Conservation (phyloP, 2,797 vertebrate genomes). For the Halcyon badia region DNA sequence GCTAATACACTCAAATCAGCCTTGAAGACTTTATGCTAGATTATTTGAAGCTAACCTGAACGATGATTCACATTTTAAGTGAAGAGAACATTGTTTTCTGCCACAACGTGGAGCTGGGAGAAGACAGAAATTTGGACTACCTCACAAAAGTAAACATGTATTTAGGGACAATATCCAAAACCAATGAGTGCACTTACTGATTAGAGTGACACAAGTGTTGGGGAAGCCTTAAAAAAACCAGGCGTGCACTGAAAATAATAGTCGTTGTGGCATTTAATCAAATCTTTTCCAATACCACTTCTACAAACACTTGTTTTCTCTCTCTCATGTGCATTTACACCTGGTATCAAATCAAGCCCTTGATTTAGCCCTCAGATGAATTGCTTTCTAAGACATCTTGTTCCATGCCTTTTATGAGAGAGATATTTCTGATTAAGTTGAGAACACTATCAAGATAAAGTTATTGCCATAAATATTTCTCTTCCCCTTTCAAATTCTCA, state of each 20-base stretch:
- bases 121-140: background rate
- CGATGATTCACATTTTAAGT: background rate
- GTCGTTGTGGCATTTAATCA: background rate
- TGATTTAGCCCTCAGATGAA: background rate
- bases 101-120: background rate
- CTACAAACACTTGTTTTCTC: background rate
- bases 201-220: background rate
- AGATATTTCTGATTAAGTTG: background rate
- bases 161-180: background rate
- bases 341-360: background rate
- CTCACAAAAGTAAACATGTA: background rate
- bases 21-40: background rate
- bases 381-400: background rate
- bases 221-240: background rate
- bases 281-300: background rate
- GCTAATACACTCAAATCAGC: background rate
- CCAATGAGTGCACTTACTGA: background rate
- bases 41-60: background rate
- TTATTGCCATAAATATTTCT: background rate
- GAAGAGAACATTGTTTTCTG: background rate
- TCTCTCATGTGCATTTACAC: background rate
- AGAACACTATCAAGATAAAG: background rate
- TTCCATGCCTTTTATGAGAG: background rate
- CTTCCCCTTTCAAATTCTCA: background rate
- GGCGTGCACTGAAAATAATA: background rate